phyloP scores from a whole-genome alignment of 2,888 invertebrate genomes.

The Odontomyia ornata region DNA sequence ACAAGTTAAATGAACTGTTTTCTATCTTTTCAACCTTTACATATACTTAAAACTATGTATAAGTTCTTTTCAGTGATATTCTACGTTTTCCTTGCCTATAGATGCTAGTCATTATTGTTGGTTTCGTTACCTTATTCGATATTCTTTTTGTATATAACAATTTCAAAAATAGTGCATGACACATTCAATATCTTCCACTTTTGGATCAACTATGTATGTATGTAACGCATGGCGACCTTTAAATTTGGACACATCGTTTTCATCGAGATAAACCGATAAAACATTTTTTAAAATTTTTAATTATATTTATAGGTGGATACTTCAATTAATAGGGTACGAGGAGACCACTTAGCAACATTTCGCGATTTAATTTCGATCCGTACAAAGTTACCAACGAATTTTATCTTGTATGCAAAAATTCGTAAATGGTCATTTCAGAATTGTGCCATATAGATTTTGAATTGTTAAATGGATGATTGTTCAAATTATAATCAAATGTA shows the following conservation, averaged over 20 bases:
- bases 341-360: slow-evolving; percentile 32
- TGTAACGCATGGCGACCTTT: slow-evolving; percentile 14
- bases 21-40: slow-evolving; percentile 17
- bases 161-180: slow-evolving; percentile 16
- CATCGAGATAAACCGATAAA: neutral
- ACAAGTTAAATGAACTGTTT: slow-evolving; percentile 24
- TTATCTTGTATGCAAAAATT: neutral
- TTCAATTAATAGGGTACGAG: slow-evolving; percentile 52
- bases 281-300: neutral
- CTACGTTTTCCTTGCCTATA: slow-evolving; percentile 22
- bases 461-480: neutral
- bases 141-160: slow-evolving; percentile 8
- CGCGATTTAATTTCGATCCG: neutral
- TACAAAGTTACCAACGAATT: slow-evolving; percentile 38
- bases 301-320: slow-evolving; percentile 53
- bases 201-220: neutral
- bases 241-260: neutral
- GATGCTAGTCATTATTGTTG: slow-evolving; percentile 23
- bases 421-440: neutral
- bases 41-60: neutral
- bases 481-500: neutral
- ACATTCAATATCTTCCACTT: neutral
- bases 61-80: slow-evolving; percentile 4
- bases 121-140: neutral
- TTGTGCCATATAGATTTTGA: slow-evolving; percentile 26